Base-by-base conservation (phyloP, 2,113 vertebrate species). In the Cygnus atratus region DNA sequence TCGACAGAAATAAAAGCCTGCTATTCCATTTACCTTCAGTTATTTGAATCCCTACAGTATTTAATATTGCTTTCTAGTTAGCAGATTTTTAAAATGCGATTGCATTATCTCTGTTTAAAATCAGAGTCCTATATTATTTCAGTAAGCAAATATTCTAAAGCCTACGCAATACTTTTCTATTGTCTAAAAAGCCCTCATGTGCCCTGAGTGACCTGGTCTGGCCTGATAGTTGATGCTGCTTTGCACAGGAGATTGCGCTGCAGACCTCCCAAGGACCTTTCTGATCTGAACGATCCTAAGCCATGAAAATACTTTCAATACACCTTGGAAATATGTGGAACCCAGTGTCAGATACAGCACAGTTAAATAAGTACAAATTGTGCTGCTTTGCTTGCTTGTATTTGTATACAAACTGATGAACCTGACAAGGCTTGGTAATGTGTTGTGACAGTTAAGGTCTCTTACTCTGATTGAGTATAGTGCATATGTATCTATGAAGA, bases 391-490 rank as follows among this genome's bases (percentile, higher is more conserved):
- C 6, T 63, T 4, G 12, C n/a, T 46, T 75, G 43, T 46, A 78
- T 87, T 33, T 78, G 25, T 68, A 79, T 31, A 94, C 0, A 3
- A 91, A 91, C 43, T 8, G 85, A 88, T 6, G 44, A 22, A 78
- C 35, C 78, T 73, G 24, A 24, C 94, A 95, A 88, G 83, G 35
- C 82, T 54, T 89, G 35, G n/a, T 44, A 92, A 63, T 31, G 26
- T 31, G 26, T 68, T 25, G 48, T 6, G 13, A 67, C 76, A 90
- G 58, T 37, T 84, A 87, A 79, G 13, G 43, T 88, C 91, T 95
- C 88, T 90, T 92, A 92, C 70, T 93, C 72, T 66, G 59, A 93
- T 3, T 87, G 54, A 85, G 19, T 46, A 80, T 10, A 96, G 41
- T 54, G 59, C 24, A 33, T 26, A 88, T 5, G 5, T 52, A 94